Base-by-base conservation (phyloP, 2,888 invertebrate species). In the Allophyes oxyacanthae region DNA sequence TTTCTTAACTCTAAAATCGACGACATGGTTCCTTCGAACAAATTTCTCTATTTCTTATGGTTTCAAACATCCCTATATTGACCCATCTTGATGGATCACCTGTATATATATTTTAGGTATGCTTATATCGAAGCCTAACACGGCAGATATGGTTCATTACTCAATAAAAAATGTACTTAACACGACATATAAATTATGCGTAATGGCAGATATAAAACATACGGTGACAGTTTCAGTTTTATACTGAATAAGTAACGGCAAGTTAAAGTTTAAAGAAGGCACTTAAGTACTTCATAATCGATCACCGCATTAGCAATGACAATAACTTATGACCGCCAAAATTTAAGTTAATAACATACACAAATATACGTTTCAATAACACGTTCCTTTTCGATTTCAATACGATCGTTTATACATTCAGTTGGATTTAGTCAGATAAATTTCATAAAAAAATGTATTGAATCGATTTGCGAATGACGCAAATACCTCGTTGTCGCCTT, bases 381-480 rank as follows among this genome's bases (percentile, higher is more conserved):
- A 61, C 37, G 26, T 49, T 46, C 60, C 46, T 69, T 78, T 74
- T 74, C 76, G 66, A 72, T 79, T 80, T 75, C 77, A 79, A 72
- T 61, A 57, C 59, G 49, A 84, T 85, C 76, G 77, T 75, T 85
- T 76, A 84, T 77, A 75, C 82, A 84, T 83, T 65, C 65, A 43
- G 48, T 67, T 63, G 75, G 74, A 78, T n/a, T n/a, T n/a, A n/a
- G 72, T 72, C 60, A 49, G 66, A 79, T 75, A 64, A 61, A 65
- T 74, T 72, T 72, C 55, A 75, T 77, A 77, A 79, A 79, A 79
- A 79, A 82, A 64, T 64, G 14, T 63, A 61, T 71, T 77, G 76
- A 84, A 84, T 85, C 78, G 75, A 85, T 86, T 79, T 78, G 66
- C 69, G 79, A 77, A 79, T 89, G 89, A 89, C 87, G 88, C 85